These are phyloP conservation scores for Mohoua ochrocephala DNA, from an alignment of 2,113 vertebrate species.

Conservation along the genomic window DNA sequence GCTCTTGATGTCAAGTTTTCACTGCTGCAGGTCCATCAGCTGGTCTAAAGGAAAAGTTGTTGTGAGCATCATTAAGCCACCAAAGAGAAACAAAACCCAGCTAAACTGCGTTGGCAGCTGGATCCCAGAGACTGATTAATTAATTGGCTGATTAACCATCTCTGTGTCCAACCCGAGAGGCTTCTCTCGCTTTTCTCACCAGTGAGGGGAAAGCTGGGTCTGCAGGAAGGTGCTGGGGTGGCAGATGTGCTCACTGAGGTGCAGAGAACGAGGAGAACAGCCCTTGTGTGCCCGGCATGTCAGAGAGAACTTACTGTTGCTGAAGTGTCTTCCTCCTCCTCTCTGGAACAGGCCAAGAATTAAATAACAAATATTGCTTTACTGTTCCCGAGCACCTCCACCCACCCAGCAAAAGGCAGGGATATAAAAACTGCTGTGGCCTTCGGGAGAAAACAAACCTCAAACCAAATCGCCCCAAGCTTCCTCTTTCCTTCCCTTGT, in stretches of 20 bases:
- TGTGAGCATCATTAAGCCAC: neutral
- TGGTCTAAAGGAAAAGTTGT: neutral
- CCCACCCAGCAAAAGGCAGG: neutral
- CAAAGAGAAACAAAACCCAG: neutral
- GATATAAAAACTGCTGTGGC: neutral
- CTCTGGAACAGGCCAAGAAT: neutral
- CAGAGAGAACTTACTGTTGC: neutral
- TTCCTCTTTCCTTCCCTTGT: neutral
- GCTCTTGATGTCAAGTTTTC: neutral
- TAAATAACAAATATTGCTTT: neutral
- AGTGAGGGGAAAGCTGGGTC: neutral
- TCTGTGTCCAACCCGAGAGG: rapidly evolving
- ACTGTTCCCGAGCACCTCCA: neutral
- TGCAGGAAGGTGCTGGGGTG: neutral
- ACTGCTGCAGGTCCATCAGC: neutral
- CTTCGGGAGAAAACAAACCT: neutral
- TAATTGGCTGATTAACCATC: neutral
- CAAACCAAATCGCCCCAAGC: neutral
- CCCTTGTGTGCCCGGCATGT: rapidly evolving
- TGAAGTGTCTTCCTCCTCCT: neutral
- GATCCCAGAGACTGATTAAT: neutral
- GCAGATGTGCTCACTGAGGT: neutral
- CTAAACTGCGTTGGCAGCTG: neutral
- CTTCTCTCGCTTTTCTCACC: neutral
- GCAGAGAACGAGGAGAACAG: neutral